Percentiles rank a stretch among this genome's conserved stretches.
Evolutionary conservation across 2,888 invertebrate species (phyloP).

Genomic region (Orthosia gothica): DNA sequence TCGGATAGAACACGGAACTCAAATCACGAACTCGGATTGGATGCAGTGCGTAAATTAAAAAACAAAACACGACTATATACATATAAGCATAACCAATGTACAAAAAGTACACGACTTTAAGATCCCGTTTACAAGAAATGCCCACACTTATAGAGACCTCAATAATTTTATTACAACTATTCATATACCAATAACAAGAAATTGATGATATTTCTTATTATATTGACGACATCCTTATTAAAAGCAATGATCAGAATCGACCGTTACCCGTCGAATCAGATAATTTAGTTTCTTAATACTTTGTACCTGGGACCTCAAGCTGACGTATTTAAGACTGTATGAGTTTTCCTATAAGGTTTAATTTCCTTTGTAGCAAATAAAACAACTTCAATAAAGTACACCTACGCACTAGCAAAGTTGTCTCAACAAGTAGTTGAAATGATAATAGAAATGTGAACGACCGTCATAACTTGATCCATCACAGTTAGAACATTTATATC

Average conservation of each 20-base stretch:
- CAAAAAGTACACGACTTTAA: background rate
- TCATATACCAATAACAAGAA: conserved; percentile 38
- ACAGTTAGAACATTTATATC: conserved; percentile 3
- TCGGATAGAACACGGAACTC: too few species aligned
- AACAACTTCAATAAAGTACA: conserved; percentile 58
- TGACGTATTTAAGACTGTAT: conserved; percentile 19
- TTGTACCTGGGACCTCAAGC: conserved; percentile 18
- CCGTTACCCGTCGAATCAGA: conserved; percentile 56
- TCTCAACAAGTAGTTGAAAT: conserved; percentile 60
- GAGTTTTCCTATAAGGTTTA: background rate
- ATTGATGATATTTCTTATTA: conserved; percentile 41
- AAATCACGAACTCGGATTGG: too few species aligned
- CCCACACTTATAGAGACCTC: background rate
- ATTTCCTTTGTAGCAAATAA: conserved; percentile 23
- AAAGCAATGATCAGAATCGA: conserved; percentile 51
- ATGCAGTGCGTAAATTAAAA: background rate
- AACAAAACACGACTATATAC: background rate
- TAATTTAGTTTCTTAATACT: conserved; percentile 47
- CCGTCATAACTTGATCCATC: conserved; percentile 46
- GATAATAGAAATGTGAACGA: conserved; percentile 61
- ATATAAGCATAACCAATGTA: background rate
- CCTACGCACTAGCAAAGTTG: conserved; percentile 67
- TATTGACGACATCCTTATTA: conserved; percentile 40
- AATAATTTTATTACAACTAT: conserved; percentile 29
- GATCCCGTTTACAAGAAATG: background rate